Evolutionary conservation across 1,140 invertebrate genomes (phyloP).

Genomic region (Cyclargus thomasi): DNA sequence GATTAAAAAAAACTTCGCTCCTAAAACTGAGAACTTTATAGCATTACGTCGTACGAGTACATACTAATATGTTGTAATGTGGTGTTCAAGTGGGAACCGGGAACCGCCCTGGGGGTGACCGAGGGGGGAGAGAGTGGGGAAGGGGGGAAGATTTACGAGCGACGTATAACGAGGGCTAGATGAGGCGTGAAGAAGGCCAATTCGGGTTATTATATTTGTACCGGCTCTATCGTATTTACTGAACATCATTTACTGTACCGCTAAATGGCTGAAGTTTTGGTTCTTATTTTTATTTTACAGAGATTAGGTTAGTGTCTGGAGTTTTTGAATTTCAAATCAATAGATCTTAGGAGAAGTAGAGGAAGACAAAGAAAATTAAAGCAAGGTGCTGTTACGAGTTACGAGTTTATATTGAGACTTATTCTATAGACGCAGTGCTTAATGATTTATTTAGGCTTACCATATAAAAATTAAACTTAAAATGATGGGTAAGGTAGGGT

Average conservation of each 20-base stretch:
- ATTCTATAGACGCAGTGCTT: no score
- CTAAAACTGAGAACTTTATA: neutral
- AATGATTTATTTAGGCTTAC: no score
- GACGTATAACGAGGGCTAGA: slow-evolving; percentile 67
- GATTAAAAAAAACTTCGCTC: no score
- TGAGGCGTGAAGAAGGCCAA: slow-evolving; percentile 72
- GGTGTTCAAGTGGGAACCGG: slow-evolving; percentile 45
- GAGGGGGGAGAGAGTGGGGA: slow-evolving; percentile 26
- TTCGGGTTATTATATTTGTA: slow-evolving; percentile 64
- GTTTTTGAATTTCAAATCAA: no score
- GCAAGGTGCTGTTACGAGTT: no score
- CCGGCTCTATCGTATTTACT: slow-evolving; percentile 14
- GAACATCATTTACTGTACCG: slow-evolving; percentile 7
- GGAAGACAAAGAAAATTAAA: no score
- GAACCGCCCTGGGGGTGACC: slow-evolving; percentile 31
- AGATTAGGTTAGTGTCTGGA: no score
- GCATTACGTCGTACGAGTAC: slow-evolving; percentile 13
- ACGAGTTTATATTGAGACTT: no score
- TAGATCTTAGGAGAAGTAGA: no score
- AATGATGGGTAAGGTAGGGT: no score
- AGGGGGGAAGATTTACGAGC: slow-evolving; percentile 70
- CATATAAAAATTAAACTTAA: no score
- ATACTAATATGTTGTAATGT: slow-evolving; percentile 29
- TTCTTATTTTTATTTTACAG: no score
- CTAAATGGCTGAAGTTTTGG: neutral